Evolutionary conservation across 2,888 invertebrate species (phyloP).

Genomic region (Exocentrus adspersus): DNA sequence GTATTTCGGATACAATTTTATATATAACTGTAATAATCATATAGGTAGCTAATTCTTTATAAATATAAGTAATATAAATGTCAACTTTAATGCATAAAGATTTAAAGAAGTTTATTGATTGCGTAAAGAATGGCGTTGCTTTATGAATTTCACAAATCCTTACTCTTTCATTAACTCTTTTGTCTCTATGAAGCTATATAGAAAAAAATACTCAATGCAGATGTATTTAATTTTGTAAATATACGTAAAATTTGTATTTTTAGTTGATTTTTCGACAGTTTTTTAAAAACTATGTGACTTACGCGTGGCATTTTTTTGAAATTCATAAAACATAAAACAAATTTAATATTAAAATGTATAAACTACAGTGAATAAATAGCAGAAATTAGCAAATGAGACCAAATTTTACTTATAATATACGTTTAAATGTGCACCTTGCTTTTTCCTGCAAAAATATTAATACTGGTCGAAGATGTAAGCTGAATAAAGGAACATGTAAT

Average conservation of each 20-base stretch:
- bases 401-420: constrained; percentile 6
- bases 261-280: no score
- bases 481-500: background rate
- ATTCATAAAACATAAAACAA: constrained; percentile 19
- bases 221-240: no score
- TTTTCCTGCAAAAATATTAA: constrained; percentile 39
- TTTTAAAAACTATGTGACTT: no score
- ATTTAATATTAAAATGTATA: constrained; percentile 26
- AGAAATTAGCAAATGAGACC: constrained; percentile 44
- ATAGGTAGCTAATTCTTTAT: constrained; percentile 21
- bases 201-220: no score
- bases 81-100: constrained; percentile 29
- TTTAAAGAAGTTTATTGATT: constrained; percentile 26
- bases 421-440: constrained; percentile 31
- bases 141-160: constrained; percentile 4
- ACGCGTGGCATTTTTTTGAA: background rate
- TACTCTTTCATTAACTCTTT: no score
- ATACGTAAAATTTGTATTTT: no score
- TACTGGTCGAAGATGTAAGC: constrained; percentile 8
- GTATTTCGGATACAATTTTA: constrained; percentile 23
- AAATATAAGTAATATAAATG: constrained; percentile 23
- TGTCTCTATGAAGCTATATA: no score
- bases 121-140: constrained; percentile 17
- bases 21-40: constrained; percentile 22
- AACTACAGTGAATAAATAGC: constrained; percentile 34